Percentiles rank a stretch among this genome's conserved stretches.
These are phyloP conservation scores for Mormyrus proboscirostris DNA, from an alignment of 2,797 vertebrate genomes.

Conservation along the genomic window DNA sequence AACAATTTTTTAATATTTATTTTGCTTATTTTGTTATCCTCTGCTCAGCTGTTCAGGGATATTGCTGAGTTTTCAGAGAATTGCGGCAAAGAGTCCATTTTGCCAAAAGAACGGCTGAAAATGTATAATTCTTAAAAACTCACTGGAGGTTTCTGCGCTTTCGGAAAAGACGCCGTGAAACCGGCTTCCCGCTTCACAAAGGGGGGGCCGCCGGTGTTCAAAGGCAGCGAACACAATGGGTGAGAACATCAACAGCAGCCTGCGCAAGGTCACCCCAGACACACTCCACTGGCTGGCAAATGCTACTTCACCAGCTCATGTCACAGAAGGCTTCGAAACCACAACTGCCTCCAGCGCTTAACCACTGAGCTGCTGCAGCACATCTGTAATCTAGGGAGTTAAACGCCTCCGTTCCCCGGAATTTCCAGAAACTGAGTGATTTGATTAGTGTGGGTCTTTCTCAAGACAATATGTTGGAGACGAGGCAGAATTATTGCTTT, in stretches of 20 bases:
- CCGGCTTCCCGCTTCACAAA: slow-evolving; percentile 9
- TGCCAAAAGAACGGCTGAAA: neutral
- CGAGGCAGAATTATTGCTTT: neutral
- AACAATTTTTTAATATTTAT: neutral
- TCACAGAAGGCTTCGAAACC: neutral
- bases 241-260: slow-evolving; percentile 11
- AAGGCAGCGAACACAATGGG: slow-evolving; percentile 22
- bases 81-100: neutral
- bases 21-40: neutral
- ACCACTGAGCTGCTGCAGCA: neutral
- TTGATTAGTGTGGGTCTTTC: neutral
- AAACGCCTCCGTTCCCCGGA: neutral
- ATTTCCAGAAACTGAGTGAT: neutral
- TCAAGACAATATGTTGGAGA: neutral
- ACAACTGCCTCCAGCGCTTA: neutral
- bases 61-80: neutral
- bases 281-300: slow-evolving; percentile 19
- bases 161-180: slow-evolving; percentile 30
- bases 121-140: neutral
- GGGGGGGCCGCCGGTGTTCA: neutral
- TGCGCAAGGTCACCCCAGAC: slow-evolving; percentile 21
- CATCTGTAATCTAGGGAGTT: neutral
- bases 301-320: slow-evolving; percentile 13
- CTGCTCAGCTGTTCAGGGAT: neutral
- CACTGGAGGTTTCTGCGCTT: slow-evolving; percentile 21